Evolutionary conservation across 2,888 invertebrate species (phyloP).

Genomic region (Microctonus aethiopoides): DNA sequence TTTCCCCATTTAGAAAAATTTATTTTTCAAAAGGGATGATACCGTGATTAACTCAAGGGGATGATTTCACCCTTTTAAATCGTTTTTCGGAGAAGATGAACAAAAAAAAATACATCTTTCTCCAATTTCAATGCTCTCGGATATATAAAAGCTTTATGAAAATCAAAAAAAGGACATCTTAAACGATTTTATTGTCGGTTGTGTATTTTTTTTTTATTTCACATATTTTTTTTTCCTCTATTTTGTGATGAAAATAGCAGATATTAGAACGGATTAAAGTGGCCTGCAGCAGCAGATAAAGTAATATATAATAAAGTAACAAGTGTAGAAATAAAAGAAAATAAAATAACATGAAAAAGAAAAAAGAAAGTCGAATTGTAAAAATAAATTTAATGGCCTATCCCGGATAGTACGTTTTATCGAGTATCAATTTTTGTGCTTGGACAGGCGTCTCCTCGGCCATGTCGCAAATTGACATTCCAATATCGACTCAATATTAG

Average conservation of each 20-base stretch:
- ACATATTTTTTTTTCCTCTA: neutral
- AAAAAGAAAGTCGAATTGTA: neutral
- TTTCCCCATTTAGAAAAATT: no score
- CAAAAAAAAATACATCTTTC: no score
- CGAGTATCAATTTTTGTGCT: neutral
- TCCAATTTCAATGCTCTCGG: no score
- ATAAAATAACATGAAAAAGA: neutral
- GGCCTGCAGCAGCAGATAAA: neutral
- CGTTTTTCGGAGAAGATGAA: no score
- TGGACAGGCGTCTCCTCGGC: neutral
- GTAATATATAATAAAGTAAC: neutral
- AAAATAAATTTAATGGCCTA: constrained; percentile 1
- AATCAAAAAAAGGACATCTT: no score
- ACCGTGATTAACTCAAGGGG: no score
- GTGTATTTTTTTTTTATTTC: no score
- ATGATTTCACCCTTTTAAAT: no score
- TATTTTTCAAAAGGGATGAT: no score
- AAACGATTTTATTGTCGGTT: no score
- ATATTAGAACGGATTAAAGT: neutral
- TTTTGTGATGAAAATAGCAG: neutral
- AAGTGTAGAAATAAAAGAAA: neutral
- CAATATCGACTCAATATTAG: constrained; percentile 8
- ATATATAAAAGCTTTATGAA: no score
- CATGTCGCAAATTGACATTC: constrained; percentile 5
- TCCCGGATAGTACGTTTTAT: neutral